phyloP scores from a whole-genome alignment of 2,797 vertebrate genomes.

The Trichosurus vulpecula region DNA sequence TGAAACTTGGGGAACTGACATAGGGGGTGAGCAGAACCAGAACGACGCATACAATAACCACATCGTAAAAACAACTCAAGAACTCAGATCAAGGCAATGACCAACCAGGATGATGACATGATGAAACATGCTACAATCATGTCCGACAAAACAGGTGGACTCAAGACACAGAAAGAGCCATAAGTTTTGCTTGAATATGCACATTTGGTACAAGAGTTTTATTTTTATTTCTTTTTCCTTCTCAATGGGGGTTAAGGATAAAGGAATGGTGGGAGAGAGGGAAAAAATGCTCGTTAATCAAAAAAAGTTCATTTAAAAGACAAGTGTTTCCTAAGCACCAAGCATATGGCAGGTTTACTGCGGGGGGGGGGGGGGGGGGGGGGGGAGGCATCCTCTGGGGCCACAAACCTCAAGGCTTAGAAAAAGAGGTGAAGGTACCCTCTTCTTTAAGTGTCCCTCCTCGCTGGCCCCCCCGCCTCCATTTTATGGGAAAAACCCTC shows the following conservation, averaged over 20 bases:
- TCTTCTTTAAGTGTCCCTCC: not conserved
- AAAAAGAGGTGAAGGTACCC: too few species aligned
- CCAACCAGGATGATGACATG: not conserved
- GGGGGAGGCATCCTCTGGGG: too few species aligned
- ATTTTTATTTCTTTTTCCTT: not conserved
- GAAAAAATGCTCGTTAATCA: not conserved
- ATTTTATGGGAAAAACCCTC: not conserved
- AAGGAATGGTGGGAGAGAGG: too few species aligned
- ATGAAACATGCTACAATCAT: not conserved
- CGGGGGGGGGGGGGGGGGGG: too few species aligned
- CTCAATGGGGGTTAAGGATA: not conserved
- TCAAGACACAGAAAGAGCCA: not conserved
- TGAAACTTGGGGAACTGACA: not conserved
- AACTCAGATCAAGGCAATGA: not conserved
- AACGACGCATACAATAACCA: not conserved
- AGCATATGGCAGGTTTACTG: not conserved
- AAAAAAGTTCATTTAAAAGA: not conserved
- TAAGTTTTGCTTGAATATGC: not conserved
- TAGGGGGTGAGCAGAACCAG: not conserved
- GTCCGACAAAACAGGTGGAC: not conserved
- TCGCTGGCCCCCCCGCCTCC: too few species aligned
- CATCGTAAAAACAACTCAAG: not conserved
- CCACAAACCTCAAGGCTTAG: too few species aligned
- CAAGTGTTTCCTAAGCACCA: not conserved
- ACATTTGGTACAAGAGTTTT: not conserved